Evolutionary conservation across 2,888 invertebrate species (phyloP).

Genomic region (Drosophila pegasa): DNA sequence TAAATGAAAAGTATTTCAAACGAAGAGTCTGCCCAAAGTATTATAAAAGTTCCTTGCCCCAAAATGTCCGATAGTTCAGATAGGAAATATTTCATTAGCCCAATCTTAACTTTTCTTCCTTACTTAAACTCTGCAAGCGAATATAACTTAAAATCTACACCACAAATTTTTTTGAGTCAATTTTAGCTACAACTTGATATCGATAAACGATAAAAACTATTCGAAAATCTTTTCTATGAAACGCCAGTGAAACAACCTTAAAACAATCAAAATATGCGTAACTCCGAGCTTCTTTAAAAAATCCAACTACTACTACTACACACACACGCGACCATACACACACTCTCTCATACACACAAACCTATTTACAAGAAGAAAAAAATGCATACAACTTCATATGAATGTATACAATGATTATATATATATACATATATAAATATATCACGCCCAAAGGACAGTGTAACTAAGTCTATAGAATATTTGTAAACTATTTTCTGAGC

Average conservation of each 20-base stretch:
- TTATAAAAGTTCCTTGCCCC: background rate
- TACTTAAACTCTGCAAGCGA: background rate
- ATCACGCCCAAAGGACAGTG: conserved; percentile 78
- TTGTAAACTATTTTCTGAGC: conserved; percentile 80
- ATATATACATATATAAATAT: conserved; percentile 20
- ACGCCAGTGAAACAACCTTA: conserved; percentile 31
- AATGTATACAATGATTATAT: conserved; percentile 34
- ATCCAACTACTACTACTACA: conserved; percentile 6
- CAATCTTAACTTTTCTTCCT: background rate
- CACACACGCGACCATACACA: conserved; percentile 14
- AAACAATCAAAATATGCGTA: conserved; percentile 78
- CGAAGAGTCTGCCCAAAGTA: background rate
- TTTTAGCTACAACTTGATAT: conserved; percentile 45
- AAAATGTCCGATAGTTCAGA: background rate
- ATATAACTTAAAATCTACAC: conserved; percentile 4
- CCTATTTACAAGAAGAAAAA: conserved; percentile 45
- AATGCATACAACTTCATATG: conserved; percentile 30
- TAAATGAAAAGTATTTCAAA: background rate
- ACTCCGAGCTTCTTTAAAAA: conserved; percentile 73
- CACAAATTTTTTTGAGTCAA: conserved; percentile 58
- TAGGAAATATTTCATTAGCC: background rate
- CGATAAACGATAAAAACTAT: conserved; percentile 9
- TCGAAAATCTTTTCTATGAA: conserved; percentile 43
- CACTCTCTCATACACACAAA: conserved; percentile 23
- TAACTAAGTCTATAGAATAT: conserved; percentile 75